These are phyloP conservation scores for Deilephila porcellus DNA, from an alignment of 2,888 invertebrate species.

Conservation along the genomic window DNA sequence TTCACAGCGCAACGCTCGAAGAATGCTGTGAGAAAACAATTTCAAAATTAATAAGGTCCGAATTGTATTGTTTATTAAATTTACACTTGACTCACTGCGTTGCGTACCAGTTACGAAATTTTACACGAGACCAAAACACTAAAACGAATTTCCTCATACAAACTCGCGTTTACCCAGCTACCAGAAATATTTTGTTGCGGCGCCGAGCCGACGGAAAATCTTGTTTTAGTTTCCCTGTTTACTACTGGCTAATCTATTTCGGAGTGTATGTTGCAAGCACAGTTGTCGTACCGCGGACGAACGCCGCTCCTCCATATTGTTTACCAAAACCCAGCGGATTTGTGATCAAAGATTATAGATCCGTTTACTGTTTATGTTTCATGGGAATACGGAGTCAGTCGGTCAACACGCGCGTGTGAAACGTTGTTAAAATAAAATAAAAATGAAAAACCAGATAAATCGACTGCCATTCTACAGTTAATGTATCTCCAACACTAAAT, in stretches of 20 bases:
- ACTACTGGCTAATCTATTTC: slow-evolving; percentile 53
- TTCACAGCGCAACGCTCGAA: slow-evolving; percentile 20
- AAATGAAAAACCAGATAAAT: not conserved
- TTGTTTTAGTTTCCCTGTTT: slow-evolving; percentile 55
- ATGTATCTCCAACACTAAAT: slow-evolving; percentile 16
- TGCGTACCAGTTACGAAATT: slow-evolving; percentile 57
- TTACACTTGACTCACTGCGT: slow-evolving; percentile 54
- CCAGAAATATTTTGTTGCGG: slow-evolving; percentile 54
- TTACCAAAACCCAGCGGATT: slow-evolving; percentile 3
- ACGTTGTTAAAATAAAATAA: not conserved
- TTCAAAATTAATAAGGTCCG: slow-evolving; percentile 52
- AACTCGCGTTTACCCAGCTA: slow-evolving; percentile 62
- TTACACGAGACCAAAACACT: slow-evolving; percentile 57
- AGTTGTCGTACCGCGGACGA: slow-evolving; percentile 40
- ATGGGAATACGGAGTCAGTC: slow-evolving; percentile 1
- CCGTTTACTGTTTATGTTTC: slow-evolving; percentile 9
- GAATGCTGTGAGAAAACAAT: slow-evolving; percentile 50
- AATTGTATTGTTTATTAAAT: slow-evolving; percentile 56
- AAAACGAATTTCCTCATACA: slow-evolving; percentile 66
- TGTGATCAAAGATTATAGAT: slow-evolving; percentile 13
- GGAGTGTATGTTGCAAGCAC: slow-evolving; percentile 47
- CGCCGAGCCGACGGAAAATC: slow-evolving; percentile 50
- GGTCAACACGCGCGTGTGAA: not conserved
- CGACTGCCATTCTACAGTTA: not conserved
- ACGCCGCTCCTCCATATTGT: slow-evolving; percentile 24